Evolutionary conservation across 2,888 invertebrate genomes (phyloP).

Genomic region (Neoaliturus tenellus): DNA sequence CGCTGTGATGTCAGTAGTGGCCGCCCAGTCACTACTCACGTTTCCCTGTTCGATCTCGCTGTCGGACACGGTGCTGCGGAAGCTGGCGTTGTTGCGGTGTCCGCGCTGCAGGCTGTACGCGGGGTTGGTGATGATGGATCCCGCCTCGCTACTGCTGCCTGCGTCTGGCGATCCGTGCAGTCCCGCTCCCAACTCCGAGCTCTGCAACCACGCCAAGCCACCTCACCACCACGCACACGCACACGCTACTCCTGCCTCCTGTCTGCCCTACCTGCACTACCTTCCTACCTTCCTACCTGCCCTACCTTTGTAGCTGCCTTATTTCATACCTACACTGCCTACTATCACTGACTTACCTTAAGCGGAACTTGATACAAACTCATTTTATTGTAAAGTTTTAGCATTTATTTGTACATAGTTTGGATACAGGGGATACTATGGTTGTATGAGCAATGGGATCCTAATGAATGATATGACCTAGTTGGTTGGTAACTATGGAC

Average conservation of each 20-base stretch:
- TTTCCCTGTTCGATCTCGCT: slow-evolving; percentile 94
- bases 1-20: no score
- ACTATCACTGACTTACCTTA: no score
- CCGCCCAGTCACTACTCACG: slow-evolving; percentile 84
- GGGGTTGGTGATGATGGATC: slow-evolving; percentile 89
- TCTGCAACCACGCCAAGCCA: slow-evolving; percentile 55
- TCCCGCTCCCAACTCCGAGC: slow-evolving; percentile 74
- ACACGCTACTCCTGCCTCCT: not conserved
- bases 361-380: no score
- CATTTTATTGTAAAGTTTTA: no score
- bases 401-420: no score
- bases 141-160: slow-evolving; percentile 75
- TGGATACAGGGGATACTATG: no score
- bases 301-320: not conserved
- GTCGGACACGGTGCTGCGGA: slow-evolving; percentile 95
- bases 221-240: slow-evolving; percentile 37
- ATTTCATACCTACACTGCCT: not conserved
- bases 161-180: slow-evolving; percentile 77
- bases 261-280: not conserved
- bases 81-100: slow-evolving; percentile 82
- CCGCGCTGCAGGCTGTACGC: slow-evolving; percentile 83
- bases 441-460: no score
- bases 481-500: no score
- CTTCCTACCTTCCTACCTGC: not conserved
- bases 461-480: no score